Base-by-base conservation (phyloP, 2,797 vertebrate species). In the Enteromius paludinosus region DNA sequence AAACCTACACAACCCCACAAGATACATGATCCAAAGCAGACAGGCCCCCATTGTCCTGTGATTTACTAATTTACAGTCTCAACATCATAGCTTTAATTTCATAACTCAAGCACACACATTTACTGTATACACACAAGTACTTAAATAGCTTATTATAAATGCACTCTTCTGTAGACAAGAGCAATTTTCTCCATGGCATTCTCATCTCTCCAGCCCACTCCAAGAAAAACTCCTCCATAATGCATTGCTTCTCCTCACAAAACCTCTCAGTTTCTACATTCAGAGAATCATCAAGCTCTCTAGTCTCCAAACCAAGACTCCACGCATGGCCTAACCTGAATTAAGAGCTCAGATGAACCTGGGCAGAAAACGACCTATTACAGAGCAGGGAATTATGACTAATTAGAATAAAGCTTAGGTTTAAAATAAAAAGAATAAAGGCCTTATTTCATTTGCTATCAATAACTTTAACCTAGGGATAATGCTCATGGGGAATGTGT, bases 371-470 rank as follows among this genome's bases (percentile, higher is more conserved):
- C 65, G 33, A 38, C 43, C 18, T 6, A 83, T 54, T 52, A 74
- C 47, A 59, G 35, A 47, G 20, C 80, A 79, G 23, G 65, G 85
- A 84, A 81, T 64, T 35, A 54, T 76, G 74, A 72, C 69, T 85
- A 86, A 83, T 90, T 87, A 86, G 83, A 86, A 83, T 82, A 83
- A 89, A 84, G 85, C 85, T 45, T 54, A 81, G 66, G 45, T 71
- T 43, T 62, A 79, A 84, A 85, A 87, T 78, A 77, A 61, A 45
- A 66, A 76, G 56, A 88, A 33, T 41, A 45, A 62, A 72, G 73
- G n/a, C 74, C 81, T 59, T 47, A 6, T 35, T 76, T 33, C 43
- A 86, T 82, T 88, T 81, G 78, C 76, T 54, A 77, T 88, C 86
- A 77, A 61, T 45, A 8, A 14, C 71, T 71, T 41, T 75, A 84